Evolutionary conservation across 30 jellyfish, hydroid and myxozoan genomes (phyloP).

Genomic region (Pelagia noctiluca): DNA sequence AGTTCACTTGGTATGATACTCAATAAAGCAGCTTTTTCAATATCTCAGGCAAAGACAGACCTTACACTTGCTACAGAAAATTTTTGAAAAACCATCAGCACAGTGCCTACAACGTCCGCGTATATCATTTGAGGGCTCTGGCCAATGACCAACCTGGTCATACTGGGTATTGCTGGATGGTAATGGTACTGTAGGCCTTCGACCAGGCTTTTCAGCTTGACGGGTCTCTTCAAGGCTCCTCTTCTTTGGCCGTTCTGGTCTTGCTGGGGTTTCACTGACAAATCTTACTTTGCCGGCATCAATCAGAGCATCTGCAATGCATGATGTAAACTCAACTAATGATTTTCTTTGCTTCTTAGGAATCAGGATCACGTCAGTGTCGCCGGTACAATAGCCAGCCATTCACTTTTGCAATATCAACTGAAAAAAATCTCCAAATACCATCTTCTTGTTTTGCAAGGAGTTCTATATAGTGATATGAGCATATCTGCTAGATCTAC

Average conservation of each 20-base stretch:
- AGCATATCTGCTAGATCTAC: conserved; percentile 77
- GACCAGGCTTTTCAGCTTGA: conserved; percentile 18
- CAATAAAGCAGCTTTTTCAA: conserved; percentile 51
- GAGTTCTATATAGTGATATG: conserved; percentile 62
- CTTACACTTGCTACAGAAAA: conserved; percentile 50
- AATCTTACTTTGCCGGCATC: background rate
- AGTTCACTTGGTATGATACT: conserved; percentile 37
- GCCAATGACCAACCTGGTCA: conserved; percentile 66
- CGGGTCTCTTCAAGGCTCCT: conserved; percentile 7
- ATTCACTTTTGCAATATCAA: conserved; percentile 74
- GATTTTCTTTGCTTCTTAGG: conserved; percentile 7
- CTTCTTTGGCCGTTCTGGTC: conserved; percentile 42
- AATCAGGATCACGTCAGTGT: conserved; percentile 30
- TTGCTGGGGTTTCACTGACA: conserved; percentile 15
- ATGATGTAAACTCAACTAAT: background rate
- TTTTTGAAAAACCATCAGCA: conserved; percentile 39
- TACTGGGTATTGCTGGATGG: conserved; percentile 39
- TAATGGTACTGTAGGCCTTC: conserved; percentile 39
- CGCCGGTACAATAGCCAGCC: conserved; percentile 83
- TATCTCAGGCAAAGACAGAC: conserved; percentile 55
- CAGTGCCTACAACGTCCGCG: conserved; percentile 51
- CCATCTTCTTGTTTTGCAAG: conserved; percentile 67
- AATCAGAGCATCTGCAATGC: conserved; percentile 47
- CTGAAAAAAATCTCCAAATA: conserved; percentile 64
- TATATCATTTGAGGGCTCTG: conserved; percentile 24